A percentile compares a stretch with the other conserved stretches of the same genome.
Evolutionary conservation across 2,113 vertebrate genomes (phyloP).

Genomic region (Erpornis zantholeuca): DNA sequence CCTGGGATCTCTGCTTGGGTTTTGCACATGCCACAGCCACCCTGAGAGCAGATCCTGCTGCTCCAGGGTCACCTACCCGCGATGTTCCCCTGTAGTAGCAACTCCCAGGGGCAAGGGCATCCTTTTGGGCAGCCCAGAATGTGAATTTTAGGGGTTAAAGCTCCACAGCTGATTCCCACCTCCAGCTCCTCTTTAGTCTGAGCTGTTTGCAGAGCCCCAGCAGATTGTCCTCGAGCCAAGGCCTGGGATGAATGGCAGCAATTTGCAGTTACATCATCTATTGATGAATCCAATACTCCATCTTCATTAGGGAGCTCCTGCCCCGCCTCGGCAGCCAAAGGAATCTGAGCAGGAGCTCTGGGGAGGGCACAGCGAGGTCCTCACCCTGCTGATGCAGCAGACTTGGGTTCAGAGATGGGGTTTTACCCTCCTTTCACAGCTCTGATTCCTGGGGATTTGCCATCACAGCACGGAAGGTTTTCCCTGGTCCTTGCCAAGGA

Average conservation of each 20-base stretch:
- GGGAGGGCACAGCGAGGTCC: not conserved
- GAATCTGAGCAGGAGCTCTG: not conserved
- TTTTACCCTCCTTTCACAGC: not conserved
- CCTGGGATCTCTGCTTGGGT: not conserved
- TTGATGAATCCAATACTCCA: not conserved
- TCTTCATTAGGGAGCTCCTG: not conserved
- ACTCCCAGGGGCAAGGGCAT: fast-evolving
- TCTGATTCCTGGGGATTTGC: not conserved
- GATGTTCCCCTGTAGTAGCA: not conserved
- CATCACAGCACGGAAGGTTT: fast-evolving
- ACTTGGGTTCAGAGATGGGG: not conserved
- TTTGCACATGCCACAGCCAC: not conserved
- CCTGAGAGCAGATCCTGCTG: not conserved
- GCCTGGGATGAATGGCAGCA: not conserved
- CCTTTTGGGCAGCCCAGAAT: not conserved
- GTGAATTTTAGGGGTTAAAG: not conserved
- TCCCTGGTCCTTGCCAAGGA: not conserved
- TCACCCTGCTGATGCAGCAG: not conserved
- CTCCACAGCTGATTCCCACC: not conserved
- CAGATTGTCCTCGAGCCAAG: not conserved
- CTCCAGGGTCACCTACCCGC: not conserved
- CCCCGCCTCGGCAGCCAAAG: not conserved
- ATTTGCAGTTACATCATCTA: not conserved
- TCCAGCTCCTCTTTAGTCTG: not conserved
- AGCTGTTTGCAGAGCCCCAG: not conserved